These are phyloP conservation scores for Gymnosoma rotundatum DNA, from an alignment of 2,888 invertebrate species.

Conservation along the genomic window DNA sequence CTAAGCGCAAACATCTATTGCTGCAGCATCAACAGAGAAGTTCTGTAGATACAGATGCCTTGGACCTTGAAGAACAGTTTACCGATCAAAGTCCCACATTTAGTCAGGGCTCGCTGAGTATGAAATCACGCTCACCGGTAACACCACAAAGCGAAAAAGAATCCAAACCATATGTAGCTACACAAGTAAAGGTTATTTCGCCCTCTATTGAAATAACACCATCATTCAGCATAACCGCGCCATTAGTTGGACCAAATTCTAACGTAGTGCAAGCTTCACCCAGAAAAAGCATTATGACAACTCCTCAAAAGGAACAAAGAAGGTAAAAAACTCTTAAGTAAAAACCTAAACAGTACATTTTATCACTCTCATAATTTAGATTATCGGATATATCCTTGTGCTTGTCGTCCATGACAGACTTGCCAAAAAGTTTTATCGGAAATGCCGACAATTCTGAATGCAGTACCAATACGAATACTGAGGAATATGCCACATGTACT, in stretches of 20 bases:
- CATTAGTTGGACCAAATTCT: constrained; percentile 4
- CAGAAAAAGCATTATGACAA: constrained; percentile 34
- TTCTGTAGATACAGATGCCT: constrained; percentile 91
- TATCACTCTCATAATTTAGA: constrained; percentile 3
- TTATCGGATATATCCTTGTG: constrained; percentile 63
- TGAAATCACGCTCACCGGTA: constrained; percentile 56
- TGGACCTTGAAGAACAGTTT: constrained; percentile 87
- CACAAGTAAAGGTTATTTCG: constrained; percentile 53
- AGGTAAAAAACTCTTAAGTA: constrained; percentile 35
- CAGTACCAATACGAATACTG: constrained; percentile 88
- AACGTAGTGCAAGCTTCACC: constrained; percentile 52
- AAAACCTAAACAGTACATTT: background rate
- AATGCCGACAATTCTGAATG: constrained; percentile 92
- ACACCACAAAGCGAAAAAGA: constrained; percentile 62
- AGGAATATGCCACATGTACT: constrained; percentile 94
- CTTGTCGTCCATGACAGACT: constrained; percentile 51
- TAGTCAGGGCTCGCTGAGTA: constrained; percentile 69
- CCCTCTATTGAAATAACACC: constrained; percentile 67
- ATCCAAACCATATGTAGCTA: background rate
- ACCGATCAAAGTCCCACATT: constrained; percentile 83
- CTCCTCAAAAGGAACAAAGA: constrained; percentile 61
- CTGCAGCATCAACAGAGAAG: constrained; percentile 93
- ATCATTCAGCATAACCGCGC: constrained; percentile 13
- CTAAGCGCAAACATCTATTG: constrained; percentile 89
- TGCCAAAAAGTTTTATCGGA: constrained; percentile 53